Base-by-base conservation (phyloP, 2,797 vertebrate species). In the Anabas testudineus region DNA sequence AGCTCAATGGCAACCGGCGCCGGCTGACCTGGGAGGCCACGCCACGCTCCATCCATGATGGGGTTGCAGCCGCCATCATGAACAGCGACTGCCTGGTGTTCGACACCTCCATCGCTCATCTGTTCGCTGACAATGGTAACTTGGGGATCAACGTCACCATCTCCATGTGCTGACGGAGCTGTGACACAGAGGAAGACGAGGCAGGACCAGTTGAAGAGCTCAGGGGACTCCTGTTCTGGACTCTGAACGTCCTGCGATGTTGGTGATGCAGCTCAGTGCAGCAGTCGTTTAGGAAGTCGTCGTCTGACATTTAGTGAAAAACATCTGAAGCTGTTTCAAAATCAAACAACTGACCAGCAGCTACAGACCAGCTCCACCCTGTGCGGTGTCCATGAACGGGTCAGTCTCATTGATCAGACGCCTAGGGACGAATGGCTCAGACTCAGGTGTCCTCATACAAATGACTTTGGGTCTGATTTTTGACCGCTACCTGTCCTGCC, bases 21-120 rank as follows among this genome's bases (percentile, higher is more conserved):
- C 91, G 94, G n/a, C 94, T 95, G 37, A 95, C 94, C 16, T 95
- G 94, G 94, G 94, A 95, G 84, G 94, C 94, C 62, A 95, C 94
- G 32, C 94, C 94, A 0, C 94, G 94, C 79, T 95, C 94, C 49
- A 94, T 95, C 78, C 94, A 95, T 2, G 94, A 95, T 19, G 94
- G 94, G 0, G 93, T 95, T 70, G 94, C 94, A 0, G 86, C 94
- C 0, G 94, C 94, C 70, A 95, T 95, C 82, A 90, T 95, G 91
- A 95, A 95, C 90, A 94, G 94, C 56, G 94, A 95, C 90, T 95
- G 94, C 67, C 88, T 95, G 71, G 94, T 94, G 68, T 95, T 95
- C 3, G 94, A 95, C 87, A 94, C 94, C 34, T 94, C 93, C 63
- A 89, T 95, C 15, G 94, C 94, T 3, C 94, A 95, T 53, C 84